Percentiles rank a stretch among this genome's conserved stretches.
phyloP scores from a whole-genome alignment of 2,797 vertebrate genomes.

The Arnoldichthys spilopterus region DNA sequence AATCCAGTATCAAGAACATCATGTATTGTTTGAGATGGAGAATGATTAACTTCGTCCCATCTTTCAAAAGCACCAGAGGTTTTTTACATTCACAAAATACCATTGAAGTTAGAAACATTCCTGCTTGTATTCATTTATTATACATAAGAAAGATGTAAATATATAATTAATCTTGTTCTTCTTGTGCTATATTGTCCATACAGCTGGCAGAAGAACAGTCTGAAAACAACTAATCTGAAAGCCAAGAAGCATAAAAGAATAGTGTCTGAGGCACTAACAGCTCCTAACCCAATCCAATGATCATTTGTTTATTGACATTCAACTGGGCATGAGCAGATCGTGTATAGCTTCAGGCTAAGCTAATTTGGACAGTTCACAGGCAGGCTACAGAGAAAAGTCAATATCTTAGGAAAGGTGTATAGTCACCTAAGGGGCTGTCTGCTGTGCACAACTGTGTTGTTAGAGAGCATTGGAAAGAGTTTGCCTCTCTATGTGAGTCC shows the following conservation, averaged over 20 bases:
- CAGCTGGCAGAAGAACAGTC: not conserved
- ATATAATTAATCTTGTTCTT: not conserved
- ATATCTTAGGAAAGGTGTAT: slow-evolving; percentile 49
- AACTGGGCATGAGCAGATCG: slow-evolving; percentile 32
- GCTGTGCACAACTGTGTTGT: slow-evolving; percentile 22
- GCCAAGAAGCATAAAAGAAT: not conserved
- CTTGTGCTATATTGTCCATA: not conserved
- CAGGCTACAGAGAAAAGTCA: slow-evolving; percentile 51
- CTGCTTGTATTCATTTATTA: not conserved
- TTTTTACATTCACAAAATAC: not conserved
- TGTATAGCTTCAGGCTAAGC: slow-evolving; percentile 41
- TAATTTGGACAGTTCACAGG: slow-evolving; percentile 50
- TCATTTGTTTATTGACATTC: slow-evolving; percentile 52
- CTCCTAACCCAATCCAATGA: slow-evolving; percentile 18
- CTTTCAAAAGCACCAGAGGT: not conserved
- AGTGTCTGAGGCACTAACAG: slow-evolving; percentile 3
- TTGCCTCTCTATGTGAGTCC: not conserved
- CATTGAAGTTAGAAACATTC: not conserved
- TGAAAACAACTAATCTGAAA: not conserved
- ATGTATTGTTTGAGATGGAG: slow-evolving; percentile 11
- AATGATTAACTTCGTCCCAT: slow-evolving; percentile 18
- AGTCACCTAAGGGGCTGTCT: slow-evolving; percentile 39
- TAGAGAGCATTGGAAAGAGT: slow-evolving; percentile 3
- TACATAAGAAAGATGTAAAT: not conserved
- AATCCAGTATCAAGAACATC: slow-evolving; percentile 17